Conservation (phyloP, 2,888 invertebrate genomes). For the Drosophila longiperda region DNA sequence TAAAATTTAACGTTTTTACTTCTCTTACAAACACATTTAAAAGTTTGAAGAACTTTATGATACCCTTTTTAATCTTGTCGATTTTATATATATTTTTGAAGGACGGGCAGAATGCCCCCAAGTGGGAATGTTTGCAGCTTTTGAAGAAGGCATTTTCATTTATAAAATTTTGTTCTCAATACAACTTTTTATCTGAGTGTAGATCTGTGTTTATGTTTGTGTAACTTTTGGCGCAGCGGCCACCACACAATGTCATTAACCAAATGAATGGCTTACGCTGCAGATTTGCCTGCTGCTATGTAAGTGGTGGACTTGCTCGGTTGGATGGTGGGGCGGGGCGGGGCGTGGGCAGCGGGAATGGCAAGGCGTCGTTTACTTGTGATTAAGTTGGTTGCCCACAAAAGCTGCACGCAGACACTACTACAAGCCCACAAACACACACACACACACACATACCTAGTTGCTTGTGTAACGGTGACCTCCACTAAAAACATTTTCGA, state of each 20-base stretch:
- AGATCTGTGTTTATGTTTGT: slow-evolving; percentile 33
- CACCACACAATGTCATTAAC: slow-evolving; percentile 80
- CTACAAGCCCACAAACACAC: neutral
- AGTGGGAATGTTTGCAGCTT: neutral
- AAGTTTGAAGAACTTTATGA: neutral
- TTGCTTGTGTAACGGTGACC: slow-evolving; percentile 49
- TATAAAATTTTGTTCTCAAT: neutral
- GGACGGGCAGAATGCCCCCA: neutral
- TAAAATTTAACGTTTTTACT: neutral
- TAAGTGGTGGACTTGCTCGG: neutral
- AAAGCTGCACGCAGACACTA: slow-evolving; percentile 21
- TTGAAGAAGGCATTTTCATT: neutral
- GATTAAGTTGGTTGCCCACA: slow-evolving; percentile 71
- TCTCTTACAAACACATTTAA: neutral
- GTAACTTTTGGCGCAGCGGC: slow-evolving; percentile 75
- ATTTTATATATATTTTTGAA: neutral
- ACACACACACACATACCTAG: slow-evolving; percentile 50
- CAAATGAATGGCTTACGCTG: slow-evolving; percentile 79
- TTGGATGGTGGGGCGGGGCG: neutral
- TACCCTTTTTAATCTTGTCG: neutral
- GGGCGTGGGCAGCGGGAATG: neutral
- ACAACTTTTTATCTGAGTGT: slow-evolving; percentile 12
- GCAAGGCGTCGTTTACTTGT: slow-evolving; percentile 71
- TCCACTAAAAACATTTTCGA: slow-evolving; percentile 45
- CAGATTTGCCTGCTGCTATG: slow-evolving; percentile 57